Evolutionary conservation across 2,797 vertebrate species (phyloP), one percentile per base, ranked within the genome.

Genomic region (Chrysocyon brachyurus): DNA sequence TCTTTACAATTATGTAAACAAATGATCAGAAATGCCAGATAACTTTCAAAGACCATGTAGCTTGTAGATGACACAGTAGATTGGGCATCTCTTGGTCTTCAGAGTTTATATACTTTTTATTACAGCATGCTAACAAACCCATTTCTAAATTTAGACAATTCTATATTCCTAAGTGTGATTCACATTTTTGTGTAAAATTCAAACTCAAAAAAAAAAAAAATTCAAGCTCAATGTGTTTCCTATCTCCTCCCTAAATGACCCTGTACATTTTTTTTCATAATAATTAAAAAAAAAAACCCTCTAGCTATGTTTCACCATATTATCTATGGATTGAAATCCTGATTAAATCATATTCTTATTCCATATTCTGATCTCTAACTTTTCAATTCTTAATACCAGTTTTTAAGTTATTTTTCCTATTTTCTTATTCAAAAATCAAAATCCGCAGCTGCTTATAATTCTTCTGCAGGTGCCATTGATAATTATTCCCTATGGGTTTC

Each of bases 351-450:
- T 93, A 26, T 77, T 91, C 46, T 96, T 40, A 90, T 1, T 96
- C 5, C 16, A 33, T 22, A 91, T 87, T 78, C 5, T 12, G 12
- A 52, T 90, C 90, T 81, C 88, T 96, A 94, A 46, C 19, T 97
- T 98, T 79, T 96, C 22, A 72, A 46, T 92, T 96, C 75, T 97
- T 97, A 98, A 56, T 77, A 85, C 57, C 5, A 85, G 73, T 64
- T 90, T 93, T 94, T 16, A 63, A 96, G 36, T 88, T 92, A 90
- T 91, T 97, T 96, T 88, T 78, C n/a, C 63, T 94, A 94, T 97
- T 96, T 96, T 92, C 81, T 91, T 28, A 79, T 96, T 96, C 68
- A 97, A 98, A 98, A 98, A 97, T 98, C 97, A 96, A 98, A 98
- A 97, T 97, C 84, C 97, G 98, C 96, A 98, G 86, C 91, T 98